Conservation (phyloP, 2,113 vertebrate genomes). For the Pelecanoides urinatrix region DNA sequence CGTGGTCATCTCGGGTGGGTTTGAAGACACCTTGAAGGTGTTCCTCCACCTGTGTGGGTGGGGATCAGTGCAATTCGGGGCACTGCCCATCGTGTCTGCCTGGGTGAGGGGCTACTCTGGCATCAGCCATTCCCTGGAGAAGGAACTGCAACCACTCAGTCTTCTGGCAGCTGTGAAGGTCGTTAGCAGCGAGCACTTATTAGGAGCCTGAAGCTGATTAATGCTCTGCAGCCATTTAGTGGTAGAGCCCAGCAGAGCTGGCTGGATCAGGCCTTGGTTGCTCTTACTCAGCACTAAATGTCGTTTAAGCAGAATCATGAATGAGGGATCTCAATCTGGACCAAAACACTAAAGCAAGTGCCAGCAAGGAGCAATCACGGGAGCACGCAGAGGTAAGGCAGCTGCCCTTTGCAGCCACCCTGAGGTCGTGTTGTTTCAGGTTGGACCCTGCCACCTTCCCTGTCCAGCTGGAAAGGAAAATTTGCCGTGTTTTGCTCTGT, state of each 20-base stretch:
- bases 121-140: not conserved
- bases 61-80: not conserved
- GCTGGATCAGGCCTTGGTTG: not conserved
- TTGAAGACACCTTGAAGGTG: not conserved
- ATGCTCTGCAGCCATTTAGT: not conserved
- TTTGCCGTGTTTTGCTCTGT: not conserved
- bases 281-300: not conserved
- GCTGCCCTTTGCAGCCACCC: not conserved
- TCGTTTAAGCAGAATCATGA: not conserved
- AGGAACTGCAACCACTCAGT: not conserved
- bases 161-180: not conserved
- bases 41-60: not conserved
- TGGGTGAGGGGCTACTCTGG: not conserved
- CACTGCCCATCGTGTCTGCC: not conserved
- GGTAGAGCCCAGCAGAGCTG: not conserved
- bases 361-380: not conserved
- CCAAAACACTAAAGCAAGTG: too few relatives aligned
- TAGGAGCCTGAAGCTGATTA: not conserved
- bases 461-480: not conserved
- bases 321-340: not conserved
- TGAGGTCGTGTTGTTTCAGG: rapidly evolving
- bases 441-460: not conserved
- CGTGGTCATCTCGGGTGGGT: not conserved
- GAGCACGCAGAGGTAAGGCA: not conserved
- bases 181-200: not conserved